Conservation (phyloP, 1,140 invertebrate species). For the Maniola jurtina region DNA sequence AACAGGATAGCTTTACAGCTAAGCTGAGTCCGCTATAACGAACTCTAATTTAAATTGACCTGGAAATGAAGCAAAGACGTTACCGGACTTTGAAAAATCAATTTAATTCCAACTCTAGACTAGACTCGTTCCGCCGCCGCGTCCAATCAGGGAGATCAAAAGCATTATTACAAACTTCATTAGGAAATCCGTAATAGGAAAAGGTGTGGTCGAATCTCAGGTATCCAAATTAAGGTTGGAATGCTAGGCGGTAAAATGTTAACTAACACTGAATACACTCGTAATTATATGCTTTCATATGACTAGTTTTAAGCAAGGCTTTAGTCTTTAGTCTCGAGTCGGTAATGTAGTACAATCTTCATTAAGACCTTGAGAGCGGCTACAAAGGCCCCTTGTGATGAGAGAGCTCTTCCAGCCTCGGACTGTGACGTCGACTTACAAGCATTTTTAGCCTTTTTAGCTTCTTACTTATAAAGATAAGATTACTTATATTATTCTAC, state of each 20-base stretch:
- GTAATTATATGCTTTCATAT: too few relatives aligned
- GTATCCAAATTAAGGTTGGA: constrained; percentile 16
- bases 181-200: constrained; percentile 11
- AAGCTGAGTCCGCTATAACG: too few relatives aligned
- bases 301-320: too few relatives aligned
- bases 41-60: too few relatives aligned
- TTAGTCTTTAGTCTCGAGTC: constrained; percentile 13
- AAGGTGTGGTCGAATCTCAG: constrained; percentile 17
- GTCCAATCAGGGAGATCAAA: constrained; percentile 12
- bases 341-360: constrained; percentile 17
- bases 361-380: constrained; percentile 7
- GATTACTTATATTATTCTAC: too few relatives aligned
- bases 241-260: background rate
- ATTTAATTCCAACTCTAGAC: background rate
- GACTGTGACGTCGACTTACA: background rate
- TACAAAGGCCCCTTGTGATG: constrained; percentile 14
- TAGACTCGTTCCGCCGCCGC: background rate
- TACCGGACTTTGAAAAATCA: background rate
- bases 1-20: too few relatives aligned
- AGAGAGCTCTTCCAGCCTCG: constrained; percentile 2
- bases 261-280: too few relatives aligned
- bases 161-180: background rate
- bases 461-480: background rate
- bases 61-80: background rate
- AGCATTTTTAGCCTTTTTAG: constrained; percentile 2